Percentiles rank a stretch among this genome's conserved stretches.
These are phyloP conservation scores for Hemitrygon akajei DNA, from an alignment of 2,797 vertebrate species.

Conservation along the genomic window DNA sequence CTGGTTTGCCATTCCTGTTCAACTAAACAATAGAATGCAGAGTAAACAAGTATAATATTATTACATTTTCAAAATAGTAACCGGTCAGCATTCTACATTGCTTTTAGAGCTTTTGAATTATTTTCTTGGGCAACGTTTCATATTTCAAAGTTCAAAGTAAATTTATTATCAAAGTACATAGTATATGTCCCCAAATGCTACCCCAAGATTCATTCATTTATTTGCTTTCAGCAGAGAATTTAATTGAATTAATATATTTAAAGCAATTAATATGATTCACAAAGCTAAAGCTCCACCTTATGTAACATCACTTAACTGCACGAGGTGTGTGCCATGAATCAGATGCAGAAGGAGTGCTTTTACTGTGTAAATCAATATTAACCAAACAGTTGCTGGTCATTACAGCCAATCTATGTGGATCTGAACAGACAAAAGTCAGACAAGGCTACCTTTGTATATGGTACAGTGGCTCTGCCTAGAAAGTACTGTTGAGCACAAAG, in stretches of 20 bases:
- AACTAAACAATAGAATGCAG: neutral
- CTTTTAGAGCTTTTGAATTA: neutral
- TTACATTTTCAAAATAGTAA: neutral
- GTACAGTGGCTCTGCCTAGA: neutral
- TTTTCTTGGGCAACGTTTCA: neutral
- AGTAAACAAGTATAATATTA: neutral
- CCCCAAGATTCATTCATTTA: neutral
- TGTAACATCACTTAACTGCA: neutral
- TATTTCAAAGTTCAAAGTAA: too few species aligned
- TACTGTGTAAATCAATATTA: constrained; percentile 25
- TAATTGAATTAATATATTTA: neutral
- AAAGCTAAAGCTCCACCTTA: neutral
- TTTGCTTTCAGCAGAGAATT: neutral
- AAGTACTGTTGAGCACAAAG: constrained; percentile 5
- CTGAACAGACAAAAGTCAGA: neutral
- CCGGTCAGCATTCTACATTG: neutral
- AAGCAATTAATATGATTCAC: neutral
- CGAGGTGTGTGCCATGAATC: neutral
- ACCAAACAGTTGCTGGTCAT: neutral
- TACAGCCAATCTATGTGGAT: neutral
- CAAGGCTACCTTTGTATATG: neutral
- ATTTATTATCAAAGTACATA: too few species aligned
- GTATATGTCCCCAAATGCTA: too few species aligned
- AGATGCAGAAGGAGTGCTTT: neutral
- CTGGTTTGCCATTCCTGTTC: neutral